Evolutionary conservation across 2,113 vertebrate genomes (phyloP).

Genomic region (Festucalex cinctus): DNA sequence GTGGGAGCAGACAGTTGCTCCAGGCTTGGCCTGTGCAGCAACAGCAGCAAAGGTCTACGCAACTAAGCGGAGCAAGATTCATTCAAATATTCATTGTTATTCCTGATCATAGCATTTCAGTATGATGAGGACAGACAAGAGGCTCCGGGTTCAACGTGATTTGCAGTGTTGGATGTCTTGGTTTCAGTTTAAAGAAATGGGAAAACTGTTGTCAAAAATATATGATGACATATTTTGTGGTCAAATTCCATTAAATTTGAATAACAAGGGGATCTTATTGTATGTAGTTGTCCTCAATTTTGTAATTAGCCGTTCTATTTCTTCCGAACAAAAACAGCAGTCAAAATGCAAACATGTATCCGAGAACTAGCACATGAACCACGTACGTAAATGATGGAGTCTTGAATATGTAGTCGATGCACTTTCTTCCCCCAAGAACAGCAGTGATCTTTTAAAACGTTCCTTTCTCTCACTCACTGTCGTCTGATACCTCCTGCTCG

Average conservation of each 20-base stretch:
- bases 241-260: neutral
- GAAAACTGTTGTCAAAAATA: slow-evolving; percentile 33
- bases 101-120: neutral
- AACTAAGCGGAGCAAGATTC: slow-evolving; percentile 33
- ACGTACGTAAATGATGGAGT: slow-evolving; percentile 9
- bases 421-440: slow-evolving; percentile 15
- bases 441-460: slow-evolving; percentile 41
- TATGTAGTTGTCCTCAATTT: neutral
- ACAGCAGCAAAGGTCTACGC: slow-evolving; percentile 29
- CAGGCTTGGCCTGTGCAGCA: slow-evolving; percentile 36
- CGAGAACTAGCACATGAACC: neutral
- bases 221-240: slow-evolving; percentile 34
- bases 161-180: neutral
- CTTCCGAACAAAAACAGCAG: neutral
- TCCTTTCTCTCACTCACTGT: slow-evolving; percentile 18
- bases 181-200: slow-evolving; percentile 5
- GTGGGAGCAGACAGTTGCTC: slow-evolving; percentile 28
- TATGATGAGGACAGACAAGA: neutral
- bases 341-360: slow-evolving; percentile 3
- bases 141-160: neutral
- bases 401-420: slow-evolving; percentile 16
- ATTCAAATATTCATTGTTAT: slow-evolving; percentile 9
- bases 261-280: neutral
- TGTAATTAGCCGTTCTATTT: neutral
- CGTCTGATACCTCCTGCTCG: slow-evolving; percentile 37